Percentiles rank a stretch among this genome's conserved stretches.
Conservation (phyloP, 2,113 vertebrate species). For the Channa argus region DNA sequence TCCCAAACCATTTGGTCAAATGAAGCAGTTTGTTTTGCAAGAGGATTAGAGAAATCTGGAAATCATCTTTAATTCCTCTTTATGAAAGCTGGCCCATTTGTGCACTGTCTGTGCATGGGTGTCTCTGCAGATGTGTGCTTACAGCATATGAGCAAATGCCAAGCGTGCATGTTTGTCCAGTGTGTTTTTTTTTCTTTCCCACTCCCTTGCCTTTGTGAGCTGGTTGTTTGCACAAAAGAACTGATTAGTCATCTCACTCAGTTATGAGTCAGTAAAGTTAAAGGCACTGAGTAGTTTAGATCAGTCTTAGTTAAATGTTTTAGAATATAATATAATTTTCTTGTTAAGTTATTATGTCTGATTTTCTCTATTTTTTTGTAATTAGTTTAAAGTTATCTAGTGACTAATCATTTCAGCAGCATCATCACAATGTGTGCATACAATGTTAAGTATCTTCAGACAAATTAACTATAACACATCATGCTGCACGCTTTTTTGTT, state of each 20-base stretch:
- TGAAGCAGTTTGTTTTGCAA: not conserved
- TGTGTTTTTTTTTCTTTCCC: not conserved
- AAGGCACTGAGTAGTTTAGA: not conserved
- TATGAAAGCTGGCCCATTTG: constrained; percentile 7
- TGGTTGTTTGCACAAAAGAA: not conserved
- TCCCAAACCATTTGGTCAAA: not conserved
- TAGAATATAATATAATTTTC: no score
- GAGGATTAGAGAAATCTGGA: constrained; percentile 1
- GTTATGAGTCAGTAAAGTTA: not conserved
- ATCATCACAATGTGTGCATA: no score
- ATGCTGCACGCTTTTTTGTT: no score
- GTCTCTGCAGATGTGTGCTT: not conserved
- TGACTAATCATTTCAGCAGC: no score
- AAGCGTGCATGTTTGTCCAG: not conserved
- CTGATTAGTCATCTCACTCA: not conserved
- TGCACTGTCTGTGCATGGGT: not conserved
- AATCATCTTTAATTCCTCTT: constrained; percentile 24
- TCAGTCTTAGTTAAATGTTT: not conserved
- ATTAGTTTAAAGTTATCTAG: no score
- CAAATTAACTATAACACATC: no score
- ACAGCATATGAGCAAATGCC: not conserved
- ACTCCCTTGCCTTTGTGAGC: no score
- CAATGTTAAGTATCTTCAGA: no score
- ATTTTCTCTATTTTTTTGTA: no score
- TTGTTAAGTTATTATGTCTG: no score